phyloP scores from a whole-genome alignment of 2,797 vertebrate genomes.

The Oreochromis grahami region DNA sequence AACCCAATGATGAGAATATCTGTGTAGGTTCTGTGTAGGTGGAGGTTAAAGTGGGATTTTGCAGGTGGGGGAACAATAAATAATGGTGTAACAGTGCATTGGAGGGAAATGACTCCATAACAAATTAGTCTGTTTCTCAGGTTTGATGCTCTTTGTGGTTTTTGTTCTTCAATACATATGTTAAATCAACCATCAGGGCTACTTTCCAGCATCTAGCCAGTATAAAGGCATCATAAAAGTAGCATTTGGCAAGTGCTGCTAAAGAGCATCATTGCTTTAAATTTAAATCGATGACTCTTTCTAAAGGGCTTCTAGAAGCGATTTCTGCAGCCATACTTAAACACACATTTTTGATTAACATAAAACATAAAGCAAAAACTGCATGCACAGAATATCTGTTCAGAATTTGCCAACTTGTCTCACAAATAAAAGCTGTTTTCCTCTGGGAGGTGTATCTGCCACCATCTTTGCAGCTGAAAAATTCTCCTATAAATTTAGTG shows the following conservation, averaged over 20 bases:
- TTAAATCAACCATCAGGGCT: neutral
- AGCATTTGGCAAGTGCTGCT: neutral
- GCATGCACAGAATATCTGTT: neutral
- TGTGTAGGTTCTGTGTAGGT: neutral
- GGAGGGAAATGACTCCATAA: neutral
- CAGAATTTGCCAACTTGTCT: neutral
- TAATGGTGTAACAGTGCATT: neutral
- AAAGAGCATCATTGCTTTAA: neutral
- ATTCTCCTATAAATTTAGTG: neutral
- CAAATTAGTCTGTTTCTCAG: neutral
- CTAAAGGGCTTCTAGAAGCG: neutral
- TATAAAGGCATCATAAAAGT: neutral
- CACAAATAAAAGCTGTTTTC: neutral
- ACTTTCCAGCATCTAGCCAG: neutral
- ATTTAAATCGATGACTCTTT: neutral
- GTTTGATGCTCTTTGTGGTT: fast-evolving
- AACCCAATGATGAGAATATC: neutral
- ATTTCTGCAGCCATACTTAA: neutral
- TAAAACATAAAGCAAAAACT: neutral
- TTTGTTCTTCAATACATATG: neutral
- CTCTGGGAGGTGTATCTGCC: neutral
- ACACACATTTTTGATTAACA: neutral
- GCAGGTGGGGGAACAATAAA: neutral
- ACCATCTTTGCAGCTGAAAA: neutral
- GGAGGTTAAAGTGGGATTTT: neutral